These are phyloP conservation scores for Ctenopoma multispine DNA, from an alignment of 2,797 vertebrate species.

Conservation along the genomic window DNA sequence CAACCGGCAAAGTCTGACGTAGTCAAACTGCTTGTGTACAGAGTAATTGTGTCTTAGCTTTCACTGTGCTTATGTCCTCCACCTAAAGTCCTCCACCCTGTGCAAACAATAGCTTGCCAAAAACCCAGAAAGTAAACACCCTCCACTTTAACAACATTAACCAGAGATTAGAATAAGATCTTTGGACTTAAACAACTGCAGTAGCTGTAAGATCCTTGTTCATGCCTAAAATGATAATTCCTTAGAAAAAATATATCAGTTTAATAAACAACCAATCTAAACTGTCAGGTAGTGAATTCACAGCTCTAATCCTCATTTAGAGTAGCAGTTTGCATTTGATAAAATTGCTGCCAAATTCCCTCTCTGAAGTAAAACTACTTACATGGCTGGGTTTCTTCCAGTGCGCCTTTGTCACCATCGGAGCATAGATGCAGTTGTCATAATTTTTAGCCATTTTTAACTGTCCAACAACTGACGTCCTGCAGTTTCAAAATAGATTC, in stretches of 20 bases:
- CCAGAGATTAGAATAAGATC: slow-evolving; percentile 49
- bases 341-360: slow-evolving; percentile 1
- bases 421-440: slow-evolving; percentile 34
- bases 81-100: slow-evolving; percentile 80
- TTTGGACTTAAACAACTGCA: slow-evolving; percentile 7
- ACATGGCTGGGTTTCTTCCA: slow-evolving; percentile 76
- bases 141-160: slow-evolving; percentile 26
- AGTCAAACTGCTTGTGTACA: slow-evolving; percentile 72
- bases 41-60: slow-evolving; percentile 69
- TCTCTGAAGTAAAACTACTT: slow-evolving; percentile 70
- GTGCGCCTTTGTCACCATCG: slow-evolving; percentile 65
- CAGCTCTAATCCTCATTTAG: slow-evolving; percentile 6
- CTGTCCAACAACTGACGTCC: slow-evolving; percentile 21
- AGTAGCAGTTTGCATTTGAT: background rate
- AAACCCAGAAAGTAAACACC: slow-evolving; percentile 83
- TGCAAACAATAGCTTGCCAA: slow-evolving; percentile 78
- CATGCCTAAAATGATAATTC: background rate
- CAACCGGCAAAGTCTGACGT: slow-evolving; percentile 42
- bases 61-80: slow-evolving; percentile 61
- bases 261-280: background rate
- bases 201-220: background rate
- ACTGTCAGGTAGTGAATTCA: background rate
- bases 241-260: no score
- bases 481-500: slow-evolving; percentile 33
- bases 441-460: slow-evolving; percentile 71